These are phyloP conservation scores for Radopholus similis DNA, from an alignment of 1,140 invertebrate genomes.

Conservation along the genomic window DNA sequence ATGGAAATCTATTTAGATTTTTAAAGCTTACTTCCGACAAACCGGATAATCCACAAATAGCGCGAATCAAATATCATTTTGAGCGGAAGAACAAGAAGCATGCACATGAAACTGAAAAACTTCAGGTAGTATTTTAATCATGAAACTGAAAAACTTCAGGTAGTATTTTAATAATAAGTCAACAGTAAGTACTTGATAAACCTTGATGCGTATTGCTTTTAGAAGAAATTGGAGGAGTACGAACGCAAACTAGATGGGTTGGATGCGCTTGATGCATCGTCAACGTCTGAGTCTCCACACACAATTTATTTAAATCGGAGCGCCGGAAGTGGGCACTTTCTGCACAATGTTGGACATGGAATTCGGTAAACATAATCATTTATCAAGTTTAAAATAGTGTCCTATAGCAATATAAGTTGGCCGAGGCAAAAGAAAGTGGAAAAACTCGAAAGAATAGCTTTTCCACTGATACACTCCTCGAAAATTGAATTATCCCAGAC, in stretches of 20 bases:
- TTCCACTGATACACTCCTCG: too few relatives aligned
- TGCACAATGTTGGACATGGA: constrained; percentile 52
- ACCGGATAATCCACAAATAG: constrained; percentile 45
- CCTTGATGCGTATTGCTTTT: constrained; percentile 11
- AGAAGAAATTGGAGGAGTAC: constrained; percentile 49
- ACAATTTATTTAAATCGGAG: constrained; percentile 3
- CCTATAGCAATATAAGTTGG: not conserved
- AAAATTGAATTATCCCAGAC: too few relatives aligned
- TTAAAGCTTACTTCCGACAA: constrained; percentile 14
- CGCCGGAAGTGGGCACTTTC: constrained; percentile 25
- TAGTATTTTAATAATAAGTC: constrained; percentile 37
- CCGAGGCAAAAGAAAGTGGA: too few relatives aligned
- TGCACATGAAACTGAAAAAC: constrained; percentile 45
- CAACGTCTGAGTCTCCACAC: not conserved
- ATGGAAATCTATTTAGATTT: not conserved
- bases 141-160: constrained; percentile 47
- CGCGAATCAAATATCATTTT: constrained; percentile 45
- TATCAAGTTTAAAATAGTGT: constrained; percentile 1
- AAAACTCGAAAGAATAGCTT: too few relatives aligned
- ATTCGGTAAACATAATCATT: constrained; percentile 17
- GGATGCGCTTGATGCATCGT: constrained; percentile 21
- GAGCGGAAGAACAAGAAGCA: constrained; percentile 52
- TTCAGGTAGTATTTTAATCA: constrained; percentile 36
- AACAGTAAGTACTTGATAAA: constrained; percentile 12
- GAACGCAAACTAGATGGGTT: constrained; percentile 37